Percentiles rank a stretch among this genome's conserved stretches.
Evolutionary conservation across 2,113 vertebrate genomes (phyloP).

Genomic region (Tragelaphus strepsiceros): DNA sequence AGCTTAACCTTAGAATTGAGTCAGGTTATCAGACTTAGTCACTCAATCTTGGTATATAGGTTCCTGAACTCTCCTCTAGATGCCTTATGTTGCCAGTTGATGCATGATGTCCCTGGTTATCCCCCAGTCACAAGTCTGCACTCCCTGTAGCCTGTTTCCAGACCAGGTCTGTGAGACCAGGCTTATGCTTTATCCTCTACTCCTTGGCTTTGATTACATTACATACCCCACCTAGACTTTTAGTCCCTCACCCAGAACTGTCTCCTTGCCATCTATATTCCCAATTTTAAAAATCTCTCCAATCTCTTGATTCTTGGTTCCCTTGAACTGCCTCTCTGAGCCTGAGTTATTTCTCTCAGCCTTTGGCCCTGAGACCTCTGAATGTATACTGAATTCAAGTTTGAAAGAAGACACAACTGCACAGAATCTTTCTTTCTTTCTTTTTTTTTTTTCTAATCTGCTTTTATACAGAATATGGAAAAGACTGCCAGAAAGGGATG

Average conservation of each 20-base stretch:
- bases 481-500: neutral
- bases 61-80: neutral
- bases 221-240: neutral
- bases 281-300: neutral
- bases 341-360: neutral
- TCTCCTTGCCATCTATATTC: neutral
- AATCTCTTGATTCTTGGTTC: neutral
- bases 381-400: neutral
- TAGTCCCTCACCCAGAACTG: neutral
- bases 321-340: neutral
- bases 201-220: neutral
- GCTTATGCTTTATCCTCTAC: neutral
- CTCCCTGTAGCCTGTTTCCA: neutral
- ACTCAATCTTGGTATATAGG: neutral
- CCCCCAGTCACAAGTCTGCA: neutral
- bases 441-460: neutral
- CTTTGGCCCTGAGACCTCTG: neutral
- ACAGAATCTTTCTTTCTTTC: neutral
- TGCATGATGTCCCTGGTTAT: neutral
- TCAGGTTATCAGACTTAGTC: neutral
- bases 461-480: neutral
- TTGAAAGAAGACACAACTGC: neutral
- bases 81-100: neutral
- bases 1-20: slow-evolving; percentile 31
- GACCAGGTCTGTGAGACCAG: neutral